These are phyloP conservation scores for Pipra filicauda DNA, from an alignment of 2,113 vertebrate species.

Conservation along the genomic window DNA sequence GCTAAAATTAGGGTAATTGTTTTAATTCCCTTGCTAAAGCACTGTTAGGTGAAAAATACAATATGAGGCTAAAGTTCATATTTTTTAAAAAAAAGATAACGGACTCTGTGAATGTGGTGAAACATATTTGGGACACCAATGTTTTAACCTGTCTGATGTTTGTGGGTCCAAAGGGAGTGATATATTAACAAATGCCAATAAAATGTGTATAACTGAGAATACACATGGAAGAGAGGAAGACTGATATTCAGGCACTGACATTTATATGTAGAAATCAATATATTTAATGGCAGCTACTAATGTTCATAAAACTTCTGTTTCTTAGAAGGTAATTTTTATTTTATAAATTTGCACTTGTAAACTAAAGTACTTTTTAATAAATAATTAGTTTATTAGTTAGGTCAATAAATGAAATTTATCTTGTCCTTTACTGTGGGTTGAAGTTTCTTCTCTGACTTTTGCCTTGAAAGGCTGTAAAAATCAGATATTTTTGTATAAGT, in stretches of 20 bases:
- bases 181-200: neutral
- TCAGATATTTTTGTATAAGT: neutral
- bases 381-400: neutral
- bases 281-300: neutral
- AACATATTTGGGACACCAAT: neutral
- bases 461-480: neutral
- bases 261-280: neutral
- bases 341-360: neutral
- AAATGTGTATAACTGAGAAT: neutral
- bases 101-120: neutral
- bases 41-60: neutral
- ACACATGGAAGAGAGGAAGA: neutral
- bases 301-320: neutral
- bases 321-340: neutral
- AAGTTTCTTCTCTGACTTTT: neutral
- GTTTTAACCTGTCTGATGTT: neutral
- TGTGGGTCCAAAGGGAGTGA: neutral
- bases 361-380: neutral
- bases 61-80: neutral
- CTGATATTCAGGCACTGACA: neutral
- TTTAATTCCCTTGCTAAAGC: neutral
- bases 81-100: neutral
- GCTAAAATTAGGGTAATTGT: neutral
- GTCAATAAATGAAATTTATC: neutral
- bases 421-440: neutral